phyloP scores from a whole-genome alignment of 2,113 vertebrate species.

The Glareola pratincola region DNA sequence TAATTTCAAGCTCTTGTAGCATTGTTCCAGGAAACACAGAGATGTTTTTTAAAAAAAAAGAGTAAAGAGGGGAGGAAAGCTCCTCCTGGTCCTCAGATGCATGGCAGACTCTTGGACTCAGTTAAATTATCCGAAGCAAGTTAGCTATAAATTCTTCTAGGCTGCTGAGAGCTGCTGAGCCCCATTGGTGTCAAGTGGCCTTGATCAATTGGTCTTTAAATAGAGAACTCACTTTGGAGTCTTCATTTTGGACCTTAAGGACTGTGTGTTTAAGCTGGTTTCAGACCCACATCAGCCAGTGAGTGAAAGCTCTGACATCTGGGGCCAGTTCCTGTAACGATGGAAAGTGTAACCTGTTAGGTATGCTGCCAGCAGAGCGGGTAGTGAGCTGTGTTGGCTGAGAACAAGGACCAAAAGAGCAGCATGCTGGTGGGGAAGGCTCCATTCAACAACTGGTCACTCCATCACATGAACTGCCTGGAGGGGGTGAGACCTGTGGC shows the following conservation, averaged over 20 bases:
- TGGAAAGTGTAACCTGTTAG: no score
- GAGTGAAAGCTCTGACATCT: fast-evolving
- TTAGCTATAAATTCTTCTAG: not conserved
- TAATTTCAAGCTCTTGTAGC: not conserved
- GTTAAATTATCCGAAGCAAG: not conserved
- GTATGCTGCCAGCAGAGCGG: fast-evolving
- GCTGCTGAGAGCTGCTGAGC: not conserved
- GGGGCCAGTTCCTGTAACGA: not conserved
- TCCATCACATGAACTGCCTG: not conserved
- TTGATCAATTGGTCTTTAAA: not conserved
- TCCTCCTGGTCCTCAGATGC: not conserved
- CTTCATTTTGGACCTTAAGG: not conserved
- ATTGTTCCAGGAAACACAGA: not conserved
- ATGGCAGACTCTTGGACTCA: not conserved
- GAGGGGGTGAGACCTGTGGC: no score
- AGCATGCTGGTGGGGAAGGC: not conserved
- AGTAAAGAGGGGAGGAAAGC: not conserved
- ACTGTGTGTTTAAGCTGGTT: not conserved
- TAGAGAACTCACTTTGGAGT: not conserved
- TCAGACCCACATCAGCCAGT: not conserved
- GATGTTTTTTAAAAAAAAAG: not conserved
- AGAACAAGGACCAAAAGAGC: not conserved
- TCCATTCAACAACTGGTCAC: fast-evolving
- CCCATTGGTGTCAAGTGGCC: not conserved
- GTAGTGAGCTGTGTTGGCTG: fast-evolving